Evolutionary conservation across 2,888 invertebrate genomes (phyloP).

Genomic region (Cantharis flavilabris): DNA sequence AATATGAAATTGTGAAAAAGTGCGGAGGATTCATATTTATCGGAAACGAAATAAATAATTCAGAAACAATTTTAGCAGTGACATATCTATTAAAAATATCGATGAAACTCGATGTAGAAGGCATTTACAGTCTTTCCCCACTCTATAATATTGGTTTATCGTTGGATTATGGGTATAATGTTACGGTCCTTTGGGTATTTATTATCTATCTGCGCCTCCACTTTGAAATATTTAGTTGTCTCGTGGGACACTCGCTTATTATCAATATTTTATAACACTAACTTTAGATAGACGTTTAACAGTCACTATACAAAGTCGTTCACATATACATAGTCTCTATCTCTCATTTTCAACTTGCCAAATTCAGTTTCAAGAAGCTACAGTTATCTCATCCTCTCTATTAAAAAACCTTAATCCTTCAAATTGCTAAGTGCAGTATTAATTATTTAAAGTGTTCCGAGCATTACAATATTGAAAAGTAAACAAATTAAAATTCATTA

Average conservation of each 20-base stretch:
- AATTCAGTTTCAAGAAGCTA: background rate
- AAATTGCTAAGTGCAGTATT: background rate
- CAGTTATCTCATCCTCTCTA: background rate
- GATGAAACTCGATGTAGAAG: constrained; percentile 24
- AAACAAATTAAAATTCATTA: no score
- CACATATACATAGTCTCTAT: background rate
- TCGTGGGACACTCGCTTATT: constrained; percentile 21
- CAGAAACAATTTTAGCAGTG: constrained; percentile 15
- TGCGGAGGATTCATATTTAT: background rate
- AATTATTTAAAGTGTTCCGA: background rate
- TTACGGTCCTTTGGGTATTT: constrained; percentile 19
- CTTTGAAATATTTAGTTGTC: constrained; percentile 17
- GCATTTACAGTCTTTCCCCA: constrained; percentile 23
- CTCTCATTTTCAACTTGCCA: background rate
- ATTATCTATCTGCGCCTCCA: constrained; percentile 28
- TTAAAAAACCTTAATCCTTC: background rate
- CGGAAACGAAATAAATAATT: constrained; percentile 19
- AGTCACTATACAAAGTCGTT: background rate
- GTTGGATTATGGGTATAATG: constrained; percentile 22
- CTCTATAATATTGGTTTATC: constrained; percentile 27
- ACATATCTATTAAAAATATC: constrained; percentile 25
- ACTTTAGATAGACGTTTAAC: constrained; percentile 4
- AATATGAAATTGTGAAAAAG: background rate
- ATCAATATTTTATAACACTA: constrained; percentile 23
- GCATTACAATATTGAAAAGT: no score